A percentile compares a stretch with the other conserved stretches of the same genome.
Conservation (phyloP, 1,140 invertebrate genomes). For the Pollicipes pollicipes region DNA sequence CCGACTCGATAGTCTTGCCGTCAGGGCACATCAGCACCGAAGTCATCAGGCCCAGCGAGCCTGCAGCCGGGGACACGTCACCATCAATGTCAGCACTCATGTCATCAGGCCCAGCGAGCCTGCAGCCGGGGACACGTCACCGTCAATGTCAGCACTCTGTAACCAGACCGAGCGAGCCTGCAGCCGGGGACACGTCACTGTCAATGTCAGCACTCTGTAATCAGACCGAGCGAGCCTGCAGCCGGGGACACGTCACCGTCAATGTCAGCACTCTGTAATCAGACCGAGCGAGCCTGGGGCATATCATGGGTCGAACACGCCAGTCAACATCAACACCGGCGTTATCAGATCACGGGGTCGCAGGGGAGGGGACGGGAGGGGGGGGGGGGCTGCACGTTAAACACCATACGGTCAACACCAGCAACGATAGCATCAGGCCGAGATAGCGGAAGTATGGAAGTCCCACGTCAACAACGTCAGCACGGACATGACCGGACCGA, state of each 20-base stretch:
- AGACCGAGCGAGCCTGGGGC: constrained; percentile 67
- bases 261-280: constrained; percentile 70
- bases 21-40: constrained; percentile 80
- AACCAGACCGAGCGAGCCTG: constrained; percentile 63
- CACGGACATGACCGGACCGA: too few relatives aligned
- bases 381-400: too few relatives aligned
- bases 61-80: constrained; percentile 41
- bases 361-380: too few relatives aligned
- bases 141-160: too few relatives aligned
- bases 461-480: too few relatives aligned
- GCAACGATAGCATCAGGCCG: too few relatives aligned
- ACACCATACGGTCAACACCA: too few relatives aligned
- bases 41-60: constrained; percentile 80
- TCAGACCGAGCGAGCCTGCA: constrained; percentile 61
- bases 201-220: constrained; percentile 72
- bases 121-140: constrained; percentile 50
- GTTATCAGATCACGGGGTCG: too few relatives aligned
- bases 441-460: too few relatives aligned
- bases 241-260: constrained; percentile 61
- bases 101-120: constrained; percentile 82
- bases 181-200: constrained; percentile 53
- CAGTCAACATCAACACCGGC: too few relatives aligned
- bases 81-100: constrained; percentile 67
- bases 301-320: too few relatives aligned
- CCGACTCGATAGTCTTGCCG: constrained; percentile 74